Percentiles rank a stretch among this genome's conserved stretches.
Evolutionary conservation across 2,113 vertebrate species (phyloP).

Genomic region (Neotoma lepida): DNA sequence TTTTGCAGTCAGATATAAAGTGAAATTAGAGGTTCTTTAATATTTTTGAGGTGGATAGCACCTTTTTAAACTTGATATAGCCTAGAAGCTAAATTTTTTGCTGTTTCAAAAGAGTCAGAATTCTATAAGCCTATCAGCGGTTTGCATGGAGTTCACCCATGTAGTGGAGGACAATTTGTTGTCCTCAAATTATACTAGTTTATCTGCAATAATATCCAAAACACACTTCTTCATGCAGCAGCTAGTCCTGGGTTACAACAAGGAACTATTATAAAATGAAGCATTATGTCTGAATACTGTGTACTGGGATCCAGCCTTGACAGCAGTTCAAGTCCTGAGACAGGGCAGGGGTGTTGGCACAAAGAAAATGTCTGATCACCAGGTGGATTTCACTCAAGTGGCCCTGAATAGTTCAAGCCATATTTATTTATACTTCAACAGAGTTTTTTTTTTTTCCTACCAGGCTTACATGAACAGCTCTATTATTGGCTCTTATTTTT

Average conservation of each 20-base stretch:
- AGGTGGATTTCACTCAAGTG: background rate
- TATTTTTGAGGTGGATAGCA: background rate
- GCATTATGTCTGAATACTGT: too few relatives aligned
- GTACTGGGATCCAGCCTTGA: background rate
- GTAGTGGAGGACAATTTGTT: background rate
- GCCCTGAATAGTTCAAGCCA: background rate
- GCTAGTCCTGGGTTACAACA: background rate
- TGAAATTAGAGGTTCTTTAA: background rate
- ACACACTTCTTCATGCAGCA: background rate
- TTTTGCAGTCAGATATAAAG: background rate
- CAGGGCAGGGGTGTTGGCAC: too few relatives aligned
- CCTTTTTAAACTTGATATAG: background rate
- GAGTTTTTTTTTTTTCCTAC: background rate
- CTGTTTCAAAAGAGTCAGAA: background rate
- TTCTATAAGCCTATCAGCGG: rapidly evolving
- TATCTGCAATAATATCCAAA: background rate
- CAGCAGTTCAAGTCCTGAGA: background rate
- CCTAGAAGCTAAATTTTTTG: background rate
- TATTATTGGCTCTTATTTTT: background rate
- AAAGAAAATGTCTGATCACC: background rate
- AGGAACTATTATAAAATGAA: background rate
- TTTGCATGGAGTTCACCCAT: background rate
- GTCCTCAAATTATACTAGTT: background rate
- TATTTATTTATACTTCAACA: background rate
- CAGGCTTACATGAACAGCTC: background rate